Evolutionary conservation across 2,797 vertebrate genomes (phyloP).

Genomic region (Botia kubotai): DNA sequence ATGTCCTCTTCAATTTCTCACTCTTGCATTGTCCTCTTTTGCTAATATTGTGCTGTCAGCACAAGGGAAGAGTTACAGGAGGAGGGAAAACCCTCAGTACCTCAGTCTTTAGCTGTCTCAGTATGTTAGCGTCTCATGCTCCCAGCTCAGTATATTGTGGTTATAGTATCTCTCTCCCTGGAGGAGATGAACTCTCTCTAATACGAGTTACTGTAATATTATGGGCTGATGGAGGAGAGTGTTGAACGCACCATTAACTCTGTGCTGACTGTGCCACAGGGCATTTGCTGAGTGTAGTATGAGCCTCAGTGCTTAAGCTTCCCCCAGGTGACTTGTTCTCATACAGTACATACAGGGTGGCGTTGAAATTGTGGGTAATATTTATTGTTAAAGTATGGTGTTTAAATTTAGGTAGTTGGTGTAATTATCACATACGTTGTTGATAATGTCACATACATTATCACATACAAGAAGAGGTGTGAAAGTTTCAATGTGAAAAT

Average conservation of each 20-base stretch:
- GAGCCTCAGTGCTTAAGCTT: conserved; percentile 15
- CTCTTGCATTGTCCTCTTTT: neutral
- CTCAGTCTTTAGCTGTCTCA: conserved; percentile 49
- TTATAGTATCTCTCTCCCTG: conserved; percentile 25
- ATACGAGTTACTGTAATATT: conserved; percentile 61
- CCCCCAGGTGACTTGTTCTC: conserved; percentile 19
- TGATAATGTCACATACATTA: too few species aligned
- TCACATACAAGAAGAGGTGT: neutral
- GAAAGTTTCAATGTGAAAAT: neutral
- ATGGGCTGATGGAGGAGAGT: conserved; percentile 62
- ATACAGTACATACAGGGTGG: neutral
- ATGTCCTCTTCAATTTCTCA: conserved; percentile 19
- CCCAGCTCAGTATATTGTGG: conserved; percentile 36
- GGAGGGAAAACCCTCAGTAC: conserved; percentile 3
- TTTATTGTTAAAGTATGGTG: neutral
- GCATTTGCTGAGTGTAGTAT: neutral
- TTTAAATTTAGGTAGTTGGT: neutral
- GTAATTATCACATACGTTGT: neutral
- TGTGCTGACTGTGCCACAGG: conserved; percentile 43
- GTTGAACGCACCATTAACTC: conserved; percentile 68
- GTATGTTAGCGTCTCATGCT: conserved; percentile 51
- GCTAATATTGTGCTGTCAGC: neutral
- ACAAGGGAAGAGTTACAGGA: conserved; percentile 22
- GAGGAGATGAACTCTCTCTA: conserved; percentile 45
- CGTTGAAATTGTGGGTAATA: conserved; percentile 13